Evolutionary conservation across 1,140 invertebrate species (phyloP).

Genomic region (Heliconius congener): DNA sequence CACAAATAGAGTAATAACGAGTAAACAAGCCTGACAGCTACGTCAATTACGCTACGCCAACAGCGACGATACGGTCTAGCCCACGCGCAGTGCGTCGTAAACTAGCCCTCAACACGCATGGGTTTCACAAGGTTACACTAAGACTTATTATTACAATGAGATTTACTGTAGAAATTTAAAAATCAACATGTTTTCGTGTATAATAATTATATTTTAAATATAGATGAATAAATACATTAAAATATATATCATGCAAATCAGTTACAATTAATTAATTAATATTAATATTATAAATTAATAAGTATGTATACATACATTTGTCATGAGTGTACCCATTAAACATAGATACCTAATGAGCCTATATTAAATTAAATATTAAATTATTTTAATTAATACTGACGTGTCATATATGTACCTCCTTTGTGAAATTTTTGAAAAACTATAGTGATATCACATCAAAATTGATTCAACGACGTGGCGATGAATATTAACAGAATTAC

Average conservation of each 20-base stretch:
- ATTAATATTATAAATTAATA: background rate
- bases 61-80: slow-evolving; percentile 41
- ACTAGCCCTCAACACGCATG: slow-evolving; percentile 35
- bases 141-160: slow-evolving; percentile 18
- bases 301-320: too few species aligned
- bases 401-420: too few species aligned
- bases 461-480: background rate
- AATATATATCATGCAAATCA: background rate
- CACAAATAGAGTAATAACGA: slow-evolving; percentile 49
- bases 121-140: slow-evolving; percentile 21
- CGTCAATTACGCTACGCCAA: slow-evolving; percentile 48
- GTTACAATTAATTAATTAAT: background rate
- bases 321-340: too few species aligned
- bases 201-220: background rate
- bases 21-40: slow-evolving; percentile 66
- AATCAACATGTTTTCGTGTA: background rate
- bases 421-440: background rate
- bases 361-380: too few species aligned
- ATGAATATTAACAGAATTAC: background rate
- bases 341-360: too few species aligned
- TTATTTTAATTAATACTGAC: too few species aligned
- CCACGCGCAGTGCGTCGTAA: slow-evolving; percentile 52
- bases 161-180: slow-evolving; percentile 18
- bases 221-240: background rate
- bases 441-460: background rate